Base-by-base conservation (phyloP, 2,797 vertebrate genomes). In the Clarias platycephalus region DNA sequence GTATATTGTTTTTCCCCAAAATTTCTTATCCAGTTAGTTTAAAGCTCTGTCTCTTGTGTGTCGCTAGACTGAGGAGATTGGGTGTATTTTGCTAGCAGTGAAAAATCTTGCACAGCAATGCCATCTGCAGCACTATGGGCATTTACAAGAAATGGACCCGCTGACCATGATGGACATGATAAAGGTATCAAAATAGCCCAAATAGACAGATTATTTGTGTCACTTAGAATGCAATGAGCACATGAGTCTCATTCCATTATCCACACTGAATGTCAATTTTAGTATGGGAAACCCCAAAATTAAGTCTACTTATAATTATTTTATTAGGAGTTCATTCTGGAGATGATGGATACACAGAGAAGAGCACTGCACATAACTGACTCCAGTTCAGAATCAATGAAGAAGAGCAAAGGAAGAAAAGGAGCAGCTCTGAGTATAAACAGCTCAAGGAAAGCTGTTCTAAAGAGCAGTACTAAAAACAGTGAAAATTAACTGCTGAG, bases 91-190 rank as follows among this genome's bases (percentile, higher is more conserved):
- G 9, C 86, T 93, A 89, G 92, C 92, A 28, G 90, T 95, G 79
- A 89, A 90, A 81, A 93, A 92, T 86, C 91, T 96, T 7, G 95
- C 91, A 31, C 93, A 94, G 78, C 94, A 92, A 81, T 96, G 96
- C 88, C 90, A 94, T 60, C 67, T 94, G 15, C 80, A 88, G 1
- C 86, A 91, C 83, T 93, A 91, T 1, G 92, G 88, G n/a, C 58
- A 86, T 26, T 84, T 94, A 76, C 80, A 91, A 60, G 87, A 90
- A 82, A 91, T 93, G 91, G 88, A 85, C 22, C 84, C 90, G 12
- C 60, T 91, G 55, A 91, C 89, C 53, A 94, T 93, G 91, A 90
- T 96, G 91, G 91, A 95, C 81, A 95, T 89, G 91, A 94, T 96
- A 76, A 94, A 96, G 94, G 95, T 96, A 74, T 24, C 10, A 31